Conservation (phyloP, 2,888 invertebrate genomes). For the Stenotaenia linearis region DNA sequence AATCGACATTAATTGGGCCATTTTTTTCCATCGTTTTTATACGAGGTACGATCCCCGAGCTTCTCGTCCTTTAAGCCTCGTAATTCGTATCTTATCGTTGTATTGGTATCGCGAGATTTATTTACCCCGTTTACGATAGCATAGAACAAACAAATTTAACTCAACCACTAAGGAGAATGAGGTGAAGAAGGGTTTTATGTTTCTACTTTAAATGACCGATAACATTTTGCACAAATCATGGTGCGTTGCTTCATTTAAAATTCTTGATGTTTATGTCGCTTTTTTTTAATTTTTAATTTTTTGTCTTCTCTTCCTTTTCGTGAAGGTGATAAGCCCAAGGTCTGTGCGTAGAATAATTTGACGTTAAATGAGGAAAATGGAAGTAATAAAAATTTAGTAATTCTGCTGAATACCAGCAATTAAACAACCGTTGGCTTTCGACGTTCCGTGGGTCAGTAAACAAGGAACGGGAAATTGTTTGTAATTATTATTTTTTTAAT, state of each 20-base stretch:
- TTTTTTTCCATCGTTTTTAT: background rate
- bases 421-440: too few relatives aligned
- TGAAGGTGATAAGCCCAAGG: too few relatives aligned
- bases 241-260: background rate
- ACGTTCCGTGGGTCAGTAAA: too few relatives aligned
- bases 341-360: too few relatives aligned
- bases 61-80: background rate
- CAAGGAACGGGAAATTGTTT: too few relatives aligned
- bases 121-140: background rate
- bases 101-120: background rate
- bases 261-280: background rate
- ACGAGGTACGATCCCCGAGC: too few relatives aligned
- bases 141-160: background rate
- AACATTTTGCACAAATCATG: background rate
- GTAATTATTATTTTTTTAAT: too few relatives aligned
- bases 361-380: too few relatives aligned
- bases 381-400: too few relatives aligned
- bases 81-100: background rate
- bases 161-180: background rate
- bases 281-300: background rate
- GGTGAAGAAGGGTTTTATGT: background rate
- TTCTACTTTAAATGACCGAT: background rate
- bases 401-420: too few relatives aligned
- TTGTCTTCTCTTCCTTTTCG: background rate
- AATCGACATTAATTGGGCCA: constrained; percentile 24